Percentiles rank a stretch among this genome's conserved stretches.
phyloP scores from a whole-genome alignment of 2,113 vertebrate species.

The Oxyura jamaicensis region DNA sequence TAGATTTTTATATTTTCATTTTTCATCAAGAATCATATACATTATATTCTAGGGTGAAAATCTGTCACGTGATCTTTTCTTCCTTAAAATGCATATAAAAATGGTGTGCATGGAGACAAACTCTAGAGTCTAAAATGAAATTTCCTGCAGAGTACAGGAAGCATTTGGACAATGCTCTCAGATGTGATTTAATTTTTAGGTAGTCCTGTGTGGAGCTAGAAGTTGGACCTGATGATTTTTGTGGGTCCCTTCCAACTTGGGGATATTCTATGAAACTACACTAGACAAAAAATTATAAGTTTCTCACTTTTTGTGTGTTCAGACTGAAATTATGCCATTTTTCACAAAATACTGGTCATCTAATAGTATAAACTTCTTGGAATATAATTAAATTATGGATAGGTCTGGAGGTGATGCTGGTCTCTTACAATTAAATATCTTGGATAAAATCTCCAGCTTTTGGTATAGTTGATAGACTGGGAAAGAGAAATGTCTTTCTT shows the following conservation, averaged over 20 bases:
- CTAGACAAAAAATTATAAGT: neutral
- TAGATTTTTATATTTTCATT: neutral
- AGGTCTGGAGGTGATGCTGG: neutral
- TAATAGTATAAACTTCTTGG: neutral
- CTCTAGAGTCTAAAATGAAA: too few species aligned
- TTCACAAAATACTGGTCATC: neutral
- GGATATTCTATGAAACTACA: too few species aligned
- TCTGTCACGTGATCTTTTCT: neutral
- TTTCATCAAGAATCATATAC: neutral
- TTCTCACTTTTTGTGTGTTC: neutral
- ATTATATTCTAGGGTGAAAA: neutral
- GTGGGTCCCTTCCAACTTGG: too few species aligned
- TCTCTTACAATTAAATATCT: neutral
- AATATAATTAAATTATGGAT: neutral
- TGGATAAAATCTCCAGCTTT: neutral
- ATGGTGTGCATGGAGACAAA: rapidly evolving
- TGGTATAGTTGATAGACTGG: neutral
- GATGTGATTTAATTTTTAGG: too few species aligned
- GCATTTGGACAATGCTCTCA: too few species aligned
- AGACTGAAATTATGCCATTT: neutral
- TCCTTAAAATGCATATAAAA: neutral
- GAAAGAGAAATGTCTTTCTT: neutral
- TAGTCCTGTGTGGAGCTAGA: too few species aligned
- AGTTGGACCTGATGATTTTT: too few species aligned
- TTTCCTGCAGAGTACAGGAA: too few species aligned